Conservation (phyloP, 2,888 invertebrate species). For the Ichneumoninae sp. region DNA sequence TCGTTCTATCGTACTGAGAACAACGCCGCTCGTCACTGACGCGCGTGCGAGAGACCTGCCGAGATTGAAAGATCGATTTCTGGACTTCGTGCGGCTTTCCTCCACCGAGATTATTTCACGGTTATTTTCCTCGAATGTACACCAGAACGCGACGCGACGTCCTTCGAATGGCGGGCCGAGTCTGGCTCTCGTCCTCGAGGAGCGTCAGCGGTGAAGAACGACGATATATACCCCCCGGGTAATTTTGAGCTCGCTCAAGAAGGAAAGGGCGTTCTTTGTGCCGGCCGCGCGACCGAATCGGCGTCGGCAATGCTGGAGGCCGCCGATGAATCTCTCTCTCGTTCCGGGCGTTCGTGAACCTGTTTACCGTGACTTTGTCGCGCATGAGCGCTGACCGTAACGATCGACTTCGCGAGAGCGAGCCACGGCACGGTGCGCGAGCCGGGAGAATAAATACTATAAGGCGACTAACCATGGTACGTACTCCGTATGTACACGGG, state of each 20-base stretch:
- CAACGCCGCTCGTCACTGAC: too few relatives aligned
- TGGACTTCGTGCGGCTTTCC: not conserved
- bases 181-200: conserved; percentile 63
- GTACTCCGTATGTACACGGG: conserved; percentile 1
- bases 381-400: conserved; percentile 71
- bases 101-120: conserved; percentile 53
- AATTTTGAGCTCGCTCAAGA: conserved; percentile 60
- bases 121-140: conserved; percentile 51
- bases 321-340: conserved; percentile 56
- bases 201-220: conserved; percentile 47
- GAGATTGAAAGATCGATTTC: not conserved
- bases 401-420: conserved; percentile 65
- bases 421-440: not conserved
- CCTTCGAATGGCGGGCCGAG: conserved; percentile 48
- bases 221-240: conserved; percentile 47
- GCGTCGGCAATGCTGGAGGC: conserved; percentile 22
- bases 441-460: conserved; percentile 48
- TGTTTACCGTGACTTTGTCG: conserved; percentile 71
- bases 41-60: too few relatives aligned
- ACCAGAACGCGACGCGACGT: conserved; percentile 56
- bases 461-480: conserved; percentile 1
- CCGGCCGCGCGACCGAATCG: conserved; percentile 47
- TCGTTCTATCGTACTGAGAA: too few relatives aligned
- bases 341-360: conserved; percentile 66
- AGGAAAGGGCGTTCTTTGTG: conserved; percentile 69